A percentile compares a stretch with the other conserved stretches of the same genome.
phyloP scores from a whole-genome alignment of 2,797 vertebrate species.

The Microchirus variegatus region DNA sequence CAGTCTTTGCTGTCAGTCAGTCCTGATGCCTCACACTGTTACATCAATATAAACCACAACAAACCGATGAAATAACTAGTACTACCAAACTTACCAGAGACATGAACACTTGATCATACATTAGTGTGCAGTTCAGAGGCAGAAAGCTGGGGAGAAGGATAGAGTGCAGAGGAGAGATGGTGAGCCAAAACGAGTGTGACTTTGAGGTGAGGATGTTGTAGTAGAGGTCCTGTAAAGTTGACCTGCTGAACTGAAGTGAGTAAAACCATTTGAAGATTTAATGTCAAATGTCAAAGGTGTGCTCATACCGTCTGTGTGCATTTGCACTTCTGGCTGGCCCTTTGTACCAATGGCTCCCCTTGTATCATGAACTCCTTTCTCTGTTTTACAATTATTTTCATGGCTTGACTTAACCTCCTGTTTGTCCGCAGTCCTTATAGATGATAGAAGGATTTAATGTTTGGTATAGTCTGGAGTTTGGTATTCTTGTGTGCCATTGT shows the following conservation, averaged over 20 bases:
- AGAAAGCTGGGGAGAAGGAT: constrained; percentile 7
- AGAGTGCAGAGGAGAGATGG: constrained; percentile 5
- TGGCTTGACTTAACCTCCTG: constrained; percentile 18
- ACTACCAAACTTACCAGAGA: too few species aligned
- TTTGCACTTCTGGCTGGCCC: constrained; percentile 31
- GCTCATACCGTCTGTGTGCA: constrained; percentile 26
- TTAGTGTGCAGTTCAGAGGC: too few species aligned
- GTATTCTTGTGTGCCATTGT: constrained; percentile 5
- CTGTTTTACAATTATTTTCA: constrained; percentile 1
- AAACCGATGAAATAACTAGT: too few species aligned
- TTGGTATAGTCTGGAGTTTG: constrained; percentile 13
- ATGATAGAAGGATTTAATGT: constrained; percentile 16
- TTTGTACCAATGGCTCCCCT: constrained; percentile 28
- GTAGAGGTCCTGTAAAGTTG: constrained; percentile 34
- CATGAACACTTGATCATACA: neutral
- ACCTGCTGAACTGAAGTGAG: constrained; percentile 22
- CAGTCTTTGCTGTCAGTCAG: too few species aligned
- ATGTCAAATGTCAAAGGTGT: constrained; percentile 12
- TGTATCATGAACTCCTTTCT: neutral
- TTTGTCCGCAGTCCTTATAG: constrained; percentile 15
- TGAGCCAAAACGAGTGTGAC: constrained; percentile 45
- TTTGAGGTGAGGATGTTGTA: constrained; percentile 39
- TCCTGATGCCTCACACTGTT: neutral
- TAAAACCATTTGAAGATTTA: constrained; percentile 25
- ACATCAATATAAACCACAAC: neutral